Conservation (phyloP, 2,797 vertebrate genomes). For the Pseudochirops corinnae region DNA sequence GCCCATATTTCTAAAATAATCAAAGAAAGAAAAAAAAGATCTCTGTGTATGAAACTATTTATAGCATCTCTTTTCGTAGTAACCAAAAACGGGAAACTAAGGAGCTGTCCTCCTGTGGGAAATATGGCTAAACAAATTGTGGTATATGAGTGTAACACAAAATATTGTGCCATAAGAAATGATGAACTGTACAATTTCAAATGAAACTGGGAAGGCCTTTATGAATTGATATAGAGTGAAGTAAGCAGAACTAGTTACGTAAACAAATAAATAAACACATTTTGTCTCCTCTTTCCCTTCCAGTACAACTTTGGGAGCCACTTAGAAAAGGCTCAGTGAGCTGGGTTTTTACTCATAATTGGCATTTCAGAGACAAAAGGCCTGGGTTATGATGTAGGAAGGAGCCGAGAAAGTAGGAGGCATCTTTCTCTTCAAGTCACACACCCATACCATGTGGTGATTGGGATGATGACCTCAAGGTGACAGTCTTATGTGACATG, state of each 20-base stretch:
- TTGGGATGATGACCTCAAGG: background rate
- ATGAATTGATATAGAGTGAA: background rate
- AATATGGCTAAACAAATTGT: background rate
- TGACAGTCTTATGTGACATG: background rate
- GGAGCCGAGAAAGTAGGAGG: slow-evolving; percentile 19
- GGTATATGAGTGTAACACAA: background rate
- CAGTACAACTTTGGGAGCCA: background rate
- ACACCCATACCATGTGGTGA: slow-evolving; percentile 1
- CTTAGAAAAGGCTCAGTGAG: background rate
- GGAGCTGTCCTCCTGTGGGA: background rate
- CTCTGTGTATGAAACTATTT: background rate
- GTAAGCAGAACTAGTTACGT: background rate
- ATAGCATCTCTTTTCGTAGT: background rate
- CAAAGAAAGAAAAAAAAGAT: background rate
- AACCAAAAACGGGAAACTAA: background rate
- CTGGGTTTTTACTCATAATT: background rate
- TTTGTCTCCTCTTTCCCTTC: background rate
- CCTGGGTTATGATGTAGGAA: background rate
- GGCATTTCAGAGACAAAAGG: slow-evolving; percentile 6
- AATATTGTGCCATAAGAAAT: background rate
- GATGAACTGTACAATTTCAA: background rate
- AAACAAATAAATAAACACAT: background rate
- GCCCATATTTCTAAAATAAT: background rate
- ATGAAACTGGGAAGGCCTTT: background rate
- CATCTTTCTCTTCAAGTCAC: slow-evolving; percentile 16